Base-by-base conservation (phyloP, 2,797 vertebrate genomes). In the Gobionotothen gibberifrons region DNA sequence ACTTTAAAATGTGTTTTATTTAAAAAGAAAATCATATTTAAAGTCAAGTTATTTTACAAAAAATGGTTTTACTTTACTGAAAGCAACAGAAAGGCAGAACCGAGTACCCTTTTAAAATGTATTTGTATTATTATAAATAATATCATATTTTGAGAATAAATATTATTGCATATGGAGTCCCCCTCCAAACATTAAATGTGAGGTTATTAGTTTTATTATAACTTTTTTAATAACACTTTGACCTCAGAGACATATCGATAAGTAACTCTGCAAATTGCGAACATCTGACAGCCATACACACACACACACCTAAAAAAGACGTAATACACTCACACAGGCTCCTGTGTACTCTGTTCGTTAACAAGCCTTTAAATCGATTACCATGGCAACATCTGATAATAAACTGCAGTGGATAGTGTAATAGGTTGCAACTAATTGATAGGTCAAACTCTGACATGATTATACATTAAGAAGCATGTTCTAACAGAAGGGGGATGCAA, bases 321-420 rank as follows among this genome's bases (percentile, higher is more conserved):
- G 12, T 21, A 53, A 56, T 48, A 21, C 21, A 32, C 49, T 43
- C 14, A 55, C 63, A 72, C 47, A 56, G 40, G 32, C 17, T 15
- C 17, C 29, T 32, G 43, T 67, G 59, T 65, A 40, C n/a, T 42
- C 61, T 3, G 40, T 73, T 59, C 40, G 39, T 73, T 68, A 77
- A 70, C 53, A 53, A 68, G 56, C 53, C 69, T 47, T 40, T 54
- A 62, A 69, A 61, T 66, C 10, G 46, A 70, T 76, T 64, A 72
- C 53, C 16, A 46, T 29, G 40, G 40, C 14, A 57, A 36, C 73
- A 81, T 60, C 36, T 40, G 48, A 78, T 61, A 53, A 78, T 59
- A n/a, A 78, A 78, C 72, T 22, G 43, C 14, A 52, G 65, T 47
- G 46, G 36, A 11, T 57, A 17, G 9, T 21, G 43, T 46, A 42